Percentiles rank a stretch among this genome's conserved stretches.
Evolutionary conservation across 2,113 vertebrate genomes (phyloP).

Genomic region (Alligator sinensis): DNA sequence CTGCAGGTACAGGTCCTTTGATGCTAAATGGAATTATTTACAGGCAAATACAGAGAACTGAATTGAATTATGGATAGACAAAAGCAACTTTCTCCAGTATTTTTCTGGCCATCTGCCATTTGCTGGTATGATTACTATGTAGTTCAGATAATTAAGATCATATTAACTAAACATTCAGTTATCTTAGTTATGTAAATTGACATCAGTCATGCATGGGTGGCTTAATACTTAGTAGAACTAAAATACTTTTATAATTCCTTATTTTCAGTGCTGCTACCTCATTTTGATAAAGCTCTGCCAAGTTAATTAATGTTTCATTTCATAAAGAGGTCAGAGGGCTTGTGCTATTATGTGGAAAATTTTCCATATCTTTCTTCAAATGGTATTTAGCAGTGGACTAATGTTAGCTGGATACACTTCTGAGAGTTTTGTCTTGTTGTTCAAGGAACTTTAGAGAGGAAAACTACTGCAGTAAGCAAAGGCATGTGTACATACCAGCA

Average conservation of each 20-base stretch:
- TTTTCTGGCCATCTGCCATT: not conserved
- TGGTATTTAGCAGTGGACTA: not conserved
- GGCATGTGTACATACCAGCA: not conserved
- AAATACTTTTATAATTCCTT: not conserved
- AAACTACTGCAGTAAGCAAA: not conserved
- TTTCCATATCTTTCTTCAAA: not conserved
- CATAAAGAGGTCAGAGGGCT: not conserved
- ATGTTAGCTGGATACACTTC: not conserved
- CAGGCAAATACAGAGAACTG: not conserved
- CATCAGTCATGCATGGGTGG: not conserved
- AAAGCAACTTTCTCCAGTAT: not conserved
- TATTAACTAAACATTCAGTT: not conserved
- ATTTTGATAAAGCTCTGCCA: not conserved
- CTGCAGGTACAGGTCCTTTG: not conserved
- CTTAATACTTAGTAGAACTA: not conserved
- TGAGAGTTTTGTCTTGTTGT: not conserved
- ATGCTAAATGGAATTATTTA: not conserved
- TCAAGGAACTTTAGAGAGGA: not conserved
- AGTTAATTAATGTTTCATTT: not conserved
- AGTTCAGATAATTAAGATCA: constrained; percentile 2
- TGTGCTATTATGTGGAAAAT: not conserved
- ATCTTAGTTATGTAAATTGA: not conserved
- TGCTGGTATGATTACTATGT: not conserved
- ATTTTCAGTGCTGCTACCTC: not conserved
- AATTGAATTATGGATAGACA: not conserved